These are phyloP conservation scores for Tachina fera DNA, from an alignment of 2,888 invertebrate genomes.

Conservation along the genomic window DNA sequence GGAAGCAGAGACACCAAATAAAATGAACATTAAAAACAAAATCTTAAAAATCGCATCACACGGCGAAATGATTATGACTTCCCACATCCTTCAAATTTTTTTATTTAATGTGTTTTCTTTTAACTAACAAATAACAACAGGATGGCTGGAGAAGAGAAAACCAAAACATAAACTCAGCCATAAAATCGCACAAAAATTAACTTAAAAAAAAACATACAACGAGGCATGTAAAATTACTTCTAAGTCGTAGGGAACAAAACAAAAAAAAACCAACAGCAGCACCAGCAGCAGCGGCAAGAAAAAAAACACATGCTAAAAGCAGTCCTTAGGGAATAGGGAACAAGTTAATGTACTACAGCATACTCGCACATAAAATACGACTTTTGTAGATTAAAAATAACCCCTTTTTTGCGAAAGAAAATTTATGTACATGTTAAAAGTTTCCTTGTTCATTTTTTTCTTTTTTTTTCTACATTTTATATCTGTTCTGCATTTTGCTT, in stretches of 20 bases:
- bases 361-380: constrained; percentile 18
- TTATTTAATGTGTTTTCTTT: constrained; percentile 3
- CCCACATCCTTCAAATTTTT: neutral
- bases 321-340: constrained; percentile 20
- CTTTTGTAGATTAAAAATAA: constrained; percentile 16
- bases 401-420: constrained; percentile 26
- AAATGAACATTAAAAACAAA: neutral
- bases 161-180: constrained; percentile 14
- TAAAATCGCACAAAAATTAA: constrained; percentile 47
- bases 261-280: neutral
- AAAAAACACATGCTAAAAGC: constrained; percentile 21
- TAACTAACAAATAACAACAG: neutral
- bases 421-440: constrained; percentile 39
- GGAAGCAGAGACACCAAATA: neutral
- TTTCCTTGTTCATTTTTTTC: constrained; percentile 28
- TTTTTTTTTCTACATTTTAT: constrained; percentile 2
- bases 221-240: constrained; percentile 48
- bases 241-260: neutral
- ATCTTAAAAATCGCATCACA: constrained; percentile 34
- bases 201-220: constrained; percentile 47
- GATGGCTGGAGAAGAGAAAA: no score
- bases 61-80: constrained; percentile 35
- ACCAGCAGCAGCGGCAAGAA: neutral
- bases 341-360: constrained; percentile 7
- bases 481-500: neutral